Base-by-base conservation (phyloP, 2,888 invertebrate species). In the Patella pellucida region DNA sequence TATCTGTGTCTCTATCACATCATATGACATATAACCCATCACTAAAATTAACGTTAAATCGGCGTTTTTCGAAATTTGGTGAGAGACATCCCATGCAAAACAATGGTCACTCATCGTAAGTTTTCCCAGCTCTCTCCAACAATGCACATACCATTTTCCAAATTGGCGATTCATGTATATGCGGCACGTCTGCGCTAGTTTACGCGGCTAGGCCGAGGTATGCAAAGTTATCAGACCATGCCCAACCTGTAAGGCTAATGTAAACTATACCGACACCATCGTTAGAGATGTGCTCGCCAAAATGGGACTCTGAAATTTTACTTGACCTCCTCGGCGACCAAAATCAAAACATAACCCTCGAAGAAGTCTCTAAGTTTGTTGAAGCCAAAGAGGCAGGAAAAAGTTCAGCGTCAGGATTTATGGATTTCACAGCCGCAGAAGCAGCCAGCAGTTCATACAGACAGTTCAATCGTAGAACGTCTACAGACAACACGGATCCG, bases 351-450 rank as follows among this genome's bases (percentile, higher is more conserved):
- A 83, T 81, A 81, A 50, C 76, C 3, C 73, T 80, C 4, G 82
- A 84, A 72, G 79, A 81, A 16, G 77, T 81, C 1, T 78, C 82
- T 52, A 14, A 75, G 56, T 85, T 79, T 67, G 74, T 83, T 3
- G 80, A 85, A 68, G 79, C 82, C 15, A 85, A 84, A 68, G 79
- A 84, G 54, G 27, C 82, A 14, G 82, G 1, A 0, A 82, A 82
- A 68, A 71, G 81, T 1, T 82, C 80, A 15, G 80, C 81, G 3
- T 79, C 80, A 4, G 27, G 79, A 11, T 78, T 84, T 16, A 23
- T 80, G 0, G 80, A 81, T 41, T 23, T 69, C n/a, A 67, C 76
- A 19, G 71, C 71, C 14, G 77, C 54, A 1, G 76, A n/a, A n/a
- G n/a, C n/a, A n/a, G n/a, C n/a, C 41, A 79, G 71, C 50, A 79